Evolutionary conservation across 2,797 vertebrate genomes (phyloP), one percentile per base, ranked within the genome.

Genomic region (Smutsia temminckii): DNA sequence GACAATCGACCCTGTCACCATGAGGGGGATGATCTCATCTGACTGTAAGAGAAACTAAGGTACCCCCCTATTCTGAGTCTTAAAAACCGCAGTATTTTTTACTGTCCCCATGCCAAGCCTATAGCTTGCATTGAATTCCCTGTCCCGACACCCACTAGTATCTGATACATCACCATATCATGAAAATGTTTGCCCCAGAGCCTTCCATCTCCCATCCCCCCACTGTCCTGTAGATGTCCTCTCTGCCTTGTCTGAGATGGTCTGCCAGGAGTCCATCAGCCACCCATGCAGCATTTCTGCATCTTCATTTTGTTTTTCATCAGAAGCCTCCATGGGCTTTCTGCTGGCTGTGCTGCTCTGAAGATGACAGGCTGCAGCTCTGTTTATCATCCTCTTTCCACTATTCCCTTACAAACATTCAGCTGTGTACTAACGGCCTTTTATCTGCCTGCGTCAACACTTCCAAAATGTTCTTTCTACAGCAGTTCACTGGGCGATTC

Each of bases 321-420:
- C 34, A 5, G 20, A 55, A 34, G 20, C 51, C 66, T 53, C 21
- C 13, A 0, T 25, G 2, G 51, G 71, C 37, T 49, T 64, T 72
- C 64, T 8, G 46, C 10, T 34, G 55, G 21, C 27, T 2, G 1
- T 1, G 23, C 1, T 9, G 63, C 42, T 68, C 40, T 57, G 8
- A 1, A 0, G 0, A 37, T n/a, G 17, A 46, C 0, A 1, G 32
- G 66, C 49, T 81, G 12, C 40, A 71, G 20, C 8, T 32, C n/a
- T 8, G 20, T 27, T 23, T 3, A 8, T 27, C 8, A 9, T 17
- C 64, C n/a, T 40, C 34, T 79, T 75, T 8, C 80, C 55, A 8
- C 12, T 13, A 23, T 1, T 32, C 32, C 55, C 34, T 49, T 34
- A 71, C 37, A 66, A 46, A 42, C 77, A 51, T 6, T 59, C 66